These are phyloP conservation scores for Phoebastria nigripes DNA, from an alignment of 2,797 vertebrate species.

Conservation along the genomic window DNA sequence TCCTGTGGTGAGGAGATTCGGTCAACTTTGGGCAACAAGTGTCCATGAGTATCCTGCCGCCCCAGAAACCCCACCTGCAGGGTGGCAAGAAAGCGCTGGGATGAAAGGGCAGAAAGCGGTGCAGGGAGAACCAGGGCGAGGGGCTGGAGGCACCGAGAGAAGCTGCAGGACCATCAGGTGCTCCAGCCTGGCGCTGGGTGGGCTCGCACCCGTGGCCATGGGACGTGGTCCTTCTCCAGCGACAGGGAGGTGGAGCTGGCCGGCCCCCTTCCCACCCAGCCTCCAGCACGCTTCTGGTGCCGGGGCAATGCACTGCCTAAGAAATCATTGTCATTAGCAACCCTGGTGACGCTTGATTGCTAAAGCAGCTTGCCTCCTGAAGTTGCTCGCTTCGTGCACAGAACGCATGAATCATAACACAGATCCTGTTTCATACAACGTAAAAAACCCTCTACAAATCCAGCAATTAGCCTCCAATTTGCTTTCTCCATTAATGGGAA, in stretches of 20 bases:
- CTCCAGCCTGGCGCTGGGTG: not conserved
- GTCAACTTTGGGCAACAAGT: not conserved
- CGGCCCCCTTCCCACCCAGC: not conserved
- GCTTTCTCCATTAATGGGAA: conserved; percentile 53
- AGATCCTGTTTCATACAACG: not conserved
- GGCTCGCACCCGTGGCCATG: fast-evolving
- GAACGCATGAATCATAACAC: not conserved
- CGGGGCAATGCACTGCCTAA: fast-evolving
- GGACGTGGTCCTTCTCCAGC: fast-evolving
- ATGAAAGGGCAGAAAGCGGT: fast-evolving
- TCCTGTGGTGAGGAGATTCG: not conserved
- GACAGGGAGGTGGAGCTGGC: not conserved
- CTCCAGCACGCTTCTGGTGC: not conserved
- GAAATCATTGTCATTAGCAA: not conserved
- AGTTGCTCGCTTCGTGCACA: not conserved
- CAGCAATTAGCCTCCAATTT: conserved; percentile 60
- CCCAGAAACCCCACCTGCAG: not conserved
- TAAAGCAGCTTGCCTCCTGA: not conserved
- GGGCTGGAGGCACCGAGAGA: not conserved
- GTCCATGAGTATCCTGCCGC: fast-evolving
- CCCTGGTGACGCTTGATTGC: not conserved
- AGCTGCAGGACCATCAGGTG: not conserved
- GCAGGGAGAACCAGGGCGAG: fast-evolving
- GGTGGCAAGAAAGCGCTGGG: not conserved
- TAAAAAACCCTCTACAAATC: conserved; percentile 9